phyloP scores from a whole-genome alignment of 2,888 invertebrate species.

The Caenorhabditis sp. region DNA sequence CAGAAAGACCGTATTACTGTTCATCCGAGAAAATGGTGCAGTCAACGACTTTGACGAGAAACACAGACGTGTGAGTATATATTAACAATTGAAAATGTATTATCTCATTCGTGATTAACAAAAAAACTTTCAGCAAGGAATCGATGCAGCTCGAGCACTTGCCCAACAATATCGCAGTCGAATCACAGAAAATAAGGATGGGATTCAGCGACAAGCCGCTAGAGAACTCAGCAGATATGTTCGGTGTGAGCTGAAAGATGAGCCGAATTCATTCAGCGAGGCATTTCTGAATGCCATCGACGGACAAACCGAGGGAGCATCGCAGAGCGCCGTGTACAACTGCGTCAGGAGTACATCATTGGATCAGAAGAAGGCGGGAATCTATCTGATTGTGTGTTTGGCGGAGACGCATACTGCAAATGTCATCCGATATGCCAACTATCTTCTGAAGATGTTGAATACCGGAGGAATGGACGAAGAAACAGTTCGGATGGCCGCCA shows the following conservation, averaged over 20 bases:
- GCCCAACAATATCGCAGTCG: constrained; percentile 44
- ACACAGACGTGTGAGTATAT: constrained; percentile 33
- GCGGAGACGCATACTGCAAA: constrained; percentile 65
- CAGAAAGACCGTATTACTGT: background rate
- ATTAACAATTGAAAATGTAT: background rate
- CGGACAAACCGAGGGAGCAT: constrained; percentile 50
- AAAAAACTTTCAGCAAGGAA: constrained; percentile 63
- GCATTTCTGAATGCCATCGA: constrained; percentile 67
- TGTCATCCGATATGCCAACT: constrained; percentile 67
- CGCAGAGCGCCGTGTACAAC: constrained; percentile 60
- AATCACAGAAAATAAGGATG: constrained; percentile 41
- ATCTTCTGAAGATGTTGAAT: constrained; percentile 65
- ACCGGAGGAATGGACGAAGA: constrained; percentile 82
- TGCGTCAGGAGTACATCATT: constrained; percentile 39
- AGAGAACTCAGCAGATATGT: constrained; percentile 68
- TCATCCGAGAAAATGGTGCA: background rate
- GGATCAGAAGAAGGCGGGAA: constrained; percentile 67
- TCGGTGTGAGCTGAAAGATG: constrained; percentile 66
- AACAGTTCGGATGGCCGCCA: constrained; percentile 96
- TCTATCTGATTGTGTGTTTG: constrained; percentile 72
- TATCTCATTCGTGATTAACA: no score
- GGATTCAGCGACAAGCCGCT: constrained; percentile 41
- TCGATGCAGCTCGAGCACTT: constrained; percentile 45
- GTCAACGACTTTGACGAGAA: constrained; percentile 51
- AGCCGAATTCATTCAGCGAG: constrained; percentile 58